Conservation (phyloP, 2,113 vertebrate species). For the zebrafish (Danio rerio) region DNA sequence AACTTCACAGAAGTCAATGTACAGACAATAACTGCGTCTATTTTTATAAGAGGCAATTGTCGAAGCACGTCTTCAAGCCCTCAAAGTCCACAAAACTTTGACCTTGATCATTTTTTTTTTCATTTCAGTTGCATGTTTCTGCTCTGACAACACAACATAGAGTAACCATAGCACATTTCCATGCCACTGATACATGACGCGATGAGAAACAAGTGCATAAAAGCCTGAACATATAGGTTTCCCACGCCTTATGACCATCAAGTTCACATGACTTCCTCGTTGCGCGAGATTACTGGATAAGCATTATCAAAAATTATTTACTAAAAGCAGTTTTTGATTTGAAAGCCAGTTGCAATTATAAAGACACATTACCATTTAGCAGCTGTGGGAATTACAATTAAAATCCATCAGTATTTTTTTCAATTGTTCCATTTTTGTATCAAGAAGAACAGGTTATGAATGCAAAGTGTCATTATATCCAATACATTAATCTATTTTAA, state of each 20-base stretch:
- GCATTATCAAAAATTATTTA: background rate
- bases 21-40: background rate
- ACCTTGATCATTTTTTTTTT: slow-evolving; percentile 12
- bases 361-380: background rate
- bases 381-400: background rate
- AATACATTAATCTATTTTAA: background rate
- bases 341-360: background rate
- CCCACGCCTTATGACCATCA: background rate
- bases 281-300: background rate
- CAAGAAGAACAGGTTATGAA: too few species aligned
- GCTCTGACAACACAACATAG: slow-evolving; percentile 9
- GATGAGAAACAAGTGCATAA: background rate
- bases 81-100: slow-evolving; percentile 15
- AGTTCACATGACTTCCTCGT: background rate
- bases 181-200: slow-evolving; percentile 8
- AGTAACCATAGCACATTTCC: slow-evolving; percentile 24
- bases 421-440: too few species aligned
- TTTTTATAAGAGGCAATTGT: background rate
- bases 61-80: background rate
- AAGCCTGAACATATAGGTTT: background rate
- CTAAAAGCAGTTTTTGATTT: background rate
- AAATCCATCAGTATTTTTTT: background rate
- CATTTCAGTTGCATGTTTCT: background rate
- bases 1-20: slow-evolving; percentile 12
- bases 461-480: background rate